Base-by-base conservation (phyloP, 2,797 vertebrate species). In the Oryzias dopingdopingensis region DNA sequence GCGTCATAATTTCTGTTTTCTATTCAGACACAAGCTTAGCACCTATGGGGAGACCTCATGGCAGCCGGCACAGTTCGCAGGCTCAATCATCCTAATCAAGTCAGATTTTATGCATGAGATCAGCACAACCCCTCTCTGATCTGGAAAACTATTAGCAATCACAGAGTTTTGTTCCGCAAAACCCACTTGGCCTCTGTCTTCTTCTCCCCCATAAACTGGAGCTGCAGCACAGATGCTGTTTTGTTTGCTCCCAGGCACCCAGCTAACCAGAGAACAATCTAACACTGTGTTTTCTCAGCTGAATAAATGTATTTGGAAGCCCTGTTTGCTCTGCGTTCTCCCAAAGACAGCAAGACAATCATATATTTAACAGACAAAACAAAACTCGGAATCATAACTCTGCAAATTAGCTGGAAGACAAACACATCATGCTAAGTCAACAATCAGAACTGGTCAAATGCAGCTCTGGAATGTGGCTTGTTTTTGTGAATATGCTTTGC, bases 211-310 rank as follows among this genome's bases (percentile, higher is more conserved):
- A 2, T 70, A 82, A 84, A 78, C 74, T 5, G 3, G 71, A 76
- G 66, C 70, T 74, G 58, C 68, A 23, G 43, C 73, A 58, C 82
- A 77, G 80, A 87, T 79, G 82, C 72, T 62, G 77, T 85, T 82
- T 84, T 86, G 79, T 86, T 86, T 88, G 76, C 81, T 77, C 49
- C 71, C 17, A 44, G 78, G 73, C 65, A 50, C 65, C 62, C 68
- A 22, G 74, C 72, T 76, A 72, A 83, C 79, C 73, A 78, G 61
- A 68, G 74, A 75, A 84, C 76, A 78, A 83, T 54, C 71, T 52
- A 68, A 74, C 67, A 44, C 65, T 42, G 55, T 80, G 81, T 81
- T 83, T 78, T 73, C 80, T 84, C 82, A 70, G 84, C 83, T 72
- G 76, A 85, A 58, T 64, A 68, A 72, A 80, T 59, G 58, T 48